Evolutionary conservation across 1,140 invertebrate species (phyloP).

Genomic region (Rhizoglyphus robini): DNA sequence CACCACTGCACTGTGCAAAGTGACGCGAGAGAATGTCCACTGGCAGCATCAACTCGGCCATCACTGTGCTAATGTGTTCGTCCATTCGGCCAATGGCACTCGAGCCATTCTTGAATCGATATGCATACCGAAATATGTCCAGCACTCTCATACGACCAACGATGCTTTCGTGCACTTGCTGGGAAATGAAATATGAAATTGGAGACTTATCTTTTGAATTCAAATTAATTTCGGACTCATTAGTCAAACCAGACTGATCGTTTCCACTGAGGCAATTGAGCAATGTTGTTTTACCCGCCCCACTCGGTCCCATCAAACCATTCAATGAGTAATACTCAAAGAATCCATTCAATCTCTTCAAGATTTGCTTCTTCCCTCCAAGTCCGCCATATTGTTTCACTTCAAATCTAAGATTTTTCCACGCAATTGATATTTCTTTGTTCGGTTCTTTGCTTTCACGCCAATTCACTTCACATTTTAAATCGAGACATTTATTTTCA

Average conservation of each 20-base stretch:
- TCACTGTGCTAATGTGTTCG: background rate
- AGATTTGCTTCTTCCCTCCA: background rate
- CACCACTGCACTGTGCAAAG: conserved; percentile 14
- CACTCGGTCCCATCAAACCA: conserved; percentile 12
- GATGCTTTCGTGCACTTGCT: conserved; percentile 8
- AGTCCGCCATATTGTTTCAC: background rate
- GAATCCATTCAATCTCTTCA: conserved; percentile 8
- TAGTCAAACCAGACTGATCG: background rate
- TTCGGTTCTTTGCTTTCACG: too few species aligned
- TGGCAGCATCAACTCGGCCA: background rate
- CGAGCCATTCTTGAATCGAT: background rate
- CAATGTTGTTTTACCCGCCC: conserved; percentile 4
- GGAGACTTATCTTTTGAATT: background rate
- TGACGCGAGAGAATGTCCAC: background rate
- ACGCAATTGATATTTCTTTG: background rate
- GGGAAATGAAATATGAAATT: background rate
- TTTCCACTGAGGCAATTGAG: background rate
- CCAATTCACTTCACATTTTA: too few species aligned
- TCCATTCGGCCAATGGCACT: background rate
- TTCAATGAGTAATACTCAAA: background rate
- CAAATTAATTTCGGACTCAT: background rate
- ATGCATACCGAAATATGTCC: background rate
- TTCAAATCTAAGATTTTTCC: background rate
- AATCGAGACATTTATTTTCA: too few species aligned
- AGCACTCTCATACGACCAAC: background rate